Conservation (phyloP, 2,113 vertebrate species). For the Sorex fumeus region DNA sequence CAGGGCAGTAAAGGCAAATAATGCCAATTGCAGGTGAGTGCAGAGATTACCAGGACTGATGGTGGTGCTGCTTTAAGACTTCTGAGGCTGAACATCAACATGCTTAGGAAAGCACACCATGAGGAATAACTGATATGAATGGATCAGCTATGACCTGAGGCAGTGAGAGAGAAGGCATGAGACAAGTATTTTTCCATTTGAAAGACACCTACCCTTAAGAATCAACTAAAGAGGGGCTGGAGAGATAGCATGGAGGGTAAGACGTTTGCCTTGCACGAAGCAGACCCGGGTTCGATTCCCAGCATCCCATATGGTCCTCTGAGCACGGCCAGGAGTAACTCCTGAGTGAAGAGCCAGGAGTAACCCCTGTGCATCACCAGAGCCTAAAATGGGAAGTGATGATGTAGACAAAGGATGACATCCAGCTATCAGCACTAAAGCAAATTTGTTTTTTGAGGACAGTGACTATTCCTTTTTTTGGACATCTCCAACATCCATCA, state of each 20-base stretch:
- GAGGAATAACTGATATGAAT: not conserved
- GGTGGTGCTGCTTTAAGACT: not conserved
- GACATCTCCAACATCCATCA: conserved; percentile 7
- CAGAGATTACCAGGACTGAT: not conserved
- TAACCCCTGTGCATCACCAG: too few relatives aligned
- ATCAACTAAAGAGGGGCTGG: not conserved
- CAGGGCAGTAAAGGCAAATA: conserved; percentile 27
- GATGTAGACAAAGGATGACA: not conserved
- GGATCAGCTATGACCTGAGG: not conserved
- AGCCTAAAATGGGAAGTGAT: not conserved
- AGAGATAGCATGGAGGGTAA: too few relatives aligned
- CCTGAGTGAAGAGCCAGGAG: too few relatives aligned
- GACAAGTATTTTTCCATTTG: conserved; percentile 31
- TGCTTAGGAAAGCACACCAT: not conserved
- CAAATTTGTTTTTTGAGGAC: not conserved
- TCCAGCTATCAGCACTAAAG: not conserved
- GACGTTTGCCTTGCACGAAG: too few relatives aligned
- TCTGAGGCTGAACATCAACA: not conserved
- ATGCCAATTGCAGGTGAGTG: conserved; percentile 42
- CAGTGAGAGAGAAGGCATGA: not conserved
- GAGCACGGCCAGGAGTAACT: too few relatives aligned
- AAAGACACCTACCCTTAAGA: conserved; percentile 11
- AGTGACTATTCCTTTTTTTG: conserved; percentile 39
- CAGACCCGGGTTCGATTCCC: too few relatives aligned
- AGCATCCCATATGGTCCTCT: too few relatives aligned